phyloP scores from a whole-genome alignment of 2,113 vertebrate species.

The Serinus canaria region DNA sequence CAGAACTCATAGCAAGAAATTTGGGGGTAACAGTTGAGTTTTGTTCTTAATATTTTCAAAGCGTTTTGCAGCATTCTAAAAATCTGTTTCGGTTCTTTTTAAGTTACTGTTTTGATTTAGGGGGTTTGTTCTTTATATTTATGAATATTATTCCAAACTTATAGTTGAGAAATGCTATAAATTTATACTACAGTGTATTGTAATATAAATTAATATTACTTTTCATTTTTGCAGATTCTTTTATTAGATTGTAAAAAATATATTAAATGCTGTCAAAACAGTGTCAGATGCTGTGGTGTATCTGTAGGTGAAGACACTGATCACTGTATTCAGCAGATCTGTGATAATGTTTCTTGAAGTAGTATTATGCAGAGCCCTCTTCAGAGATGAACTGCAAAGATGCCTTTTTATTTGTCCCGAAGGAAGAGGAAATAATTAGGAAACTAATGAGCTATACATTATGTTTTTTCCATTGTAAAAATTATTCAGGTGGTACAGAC shows the following conservation, averaged over 20 bases:
- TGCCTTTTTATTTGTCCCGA: background rate
- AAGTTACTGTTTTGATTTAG: slow-evolving; percentile 1
- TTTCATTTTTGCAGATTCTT: background rate
- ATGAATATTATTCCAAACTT: background rate
- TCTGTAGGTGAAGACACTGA: background rate
- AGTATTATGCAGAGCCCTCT: background rate
- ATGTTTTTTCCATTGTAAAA: background rate
- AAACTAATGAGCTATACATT: background rate
- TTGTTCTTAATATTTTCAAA: background rate
- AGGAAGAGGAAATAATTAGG: slow-evolving; percentile 3
- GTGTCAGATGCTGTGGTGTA: background rate
- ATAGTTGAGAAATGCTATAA: background rate
- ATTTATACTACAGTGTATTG: background rate
- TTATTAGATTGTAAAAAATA: background rate
- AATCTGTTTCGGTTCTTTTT: background rate
- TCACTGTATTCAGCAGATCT: background rate
- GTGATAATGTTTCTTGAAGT: background rate
- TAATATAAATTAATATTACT: background rate
- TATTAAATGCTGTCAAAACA: background rate
- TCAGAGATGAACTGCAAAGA: background rate
- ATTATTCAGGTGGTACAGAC: background rate
- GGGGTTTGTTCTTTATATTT: background rate
- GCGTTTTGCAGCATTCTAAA: background rate
- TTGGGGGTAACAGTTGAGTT: background rate
- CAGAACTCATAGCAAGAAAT: background rate